Conservation (phyloP, 2,888 invertebrate species). For the Isotomurus palustris region DNA sequence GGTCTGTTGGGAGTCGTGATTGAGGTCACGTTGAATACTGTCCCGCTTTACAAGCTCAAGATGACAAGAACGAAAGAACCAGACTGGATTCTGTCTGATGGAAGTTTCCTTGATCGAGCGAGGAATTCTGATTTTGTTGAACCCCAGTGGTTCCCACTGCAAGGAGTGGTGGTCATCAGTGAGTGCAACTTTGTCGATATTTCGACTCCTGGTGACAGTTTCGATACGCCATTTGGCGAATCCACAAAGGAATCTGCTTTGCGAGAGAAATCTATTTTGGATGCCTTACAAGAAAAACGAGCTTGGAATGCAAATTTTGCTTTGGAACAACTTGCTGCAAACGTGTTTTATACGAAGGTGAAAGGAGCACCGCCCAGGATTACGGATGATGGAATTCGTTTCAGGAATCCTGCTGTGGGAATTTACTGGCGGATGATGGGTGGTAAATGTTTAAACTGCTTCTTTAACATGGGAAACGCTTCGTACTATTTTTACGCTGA, state of each 20-base stretch:
- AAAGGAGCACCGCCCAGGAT: conserved; percentile 24
- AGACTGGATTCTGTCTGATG: conserved; percentile 11
- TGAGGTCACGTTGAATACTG: conserved; percentile 19
- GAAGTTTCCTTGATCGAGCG: conserved; percentile 8
- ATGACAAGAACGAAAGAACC: conserved; percentile 16
- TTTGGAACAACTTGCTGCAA: conserved; percentile 17
- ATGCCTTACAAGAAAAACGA: conserved; percentile 15
- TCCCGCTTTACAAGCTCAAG: conserved; percentile 20
- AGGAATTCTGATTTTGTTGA: conserved; percentile 15
- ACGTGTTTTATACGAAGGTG: conserved; percentile 17
- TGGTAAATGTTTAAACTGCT: conserved; percentile 19
- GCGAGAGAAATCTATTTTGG: conserved; percentile 16
- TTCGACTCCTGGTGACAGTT: too few relatives aligned
- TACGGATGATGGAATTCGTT: conserved; percentile 15
- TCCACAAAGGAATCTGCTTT: conserved; percentile 17
- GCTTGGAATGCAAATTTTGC: conserved; percentile 9
- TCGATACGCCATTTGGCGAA: conserved; percentile 4
- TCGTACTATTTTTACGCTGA: too few relatives aligned
- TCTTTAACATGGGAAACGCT: conserved; percentile 22
- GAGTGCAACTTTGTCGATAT: conserved; percentile 15
- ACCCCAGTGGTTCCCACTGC: conserved; percentile 21
- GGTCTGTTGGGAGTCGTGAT: conserved; percentile 23
- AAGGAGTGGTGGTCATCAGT: conserved; percentile 13
- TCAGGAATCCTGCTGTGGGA: conserved; percentile 29
- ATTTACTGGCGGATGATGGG: conserved; percentile 18